Conservation (phyloP, 2,797 vertebrate genomes). For the Eulemur albifrons region DNA sequence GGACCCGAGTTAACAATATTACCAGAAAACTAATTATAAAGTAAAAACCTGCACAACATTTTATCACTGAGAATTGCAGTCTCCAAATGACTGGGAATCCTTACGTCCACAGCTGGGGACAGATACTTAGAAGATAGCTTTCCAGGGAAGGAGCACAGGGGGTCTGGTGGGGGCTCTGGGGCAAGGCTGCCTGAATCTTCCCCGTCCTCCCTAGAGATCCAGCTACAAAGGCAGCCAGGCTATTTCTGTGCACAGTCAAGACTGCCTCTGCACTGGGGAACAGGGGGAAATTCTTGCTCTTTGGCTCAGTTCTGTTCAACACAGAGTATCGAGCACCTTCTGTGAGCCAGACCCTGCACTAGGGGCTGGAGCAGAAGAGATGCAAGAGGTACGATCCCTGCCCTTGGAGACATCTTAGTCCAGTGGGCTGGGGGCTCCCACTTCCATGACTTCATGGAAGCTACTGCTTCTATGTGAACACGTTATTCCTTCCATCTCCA, state of each 20-base stretch:
- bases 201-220: background rate
- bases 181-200: background rate
- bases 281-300: background rate
- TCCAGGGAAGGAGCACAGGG: background rate
- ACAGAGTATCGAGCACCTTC: background rate
- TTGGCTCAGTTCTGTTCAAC: background rate
- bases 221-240: background rate
- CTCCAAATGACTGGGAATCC: background rate
- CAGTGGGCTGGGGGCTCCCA: background rate
- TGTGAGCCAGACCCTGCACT: background rate
- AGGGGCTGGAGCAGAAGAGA: background rate
- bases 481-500: background rate
- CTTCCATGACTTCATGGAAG: background rate
- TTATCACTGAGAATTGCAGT: background rate
- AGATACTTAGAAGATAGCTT: background rate
- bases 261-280: background rate
- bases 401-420: background rate
- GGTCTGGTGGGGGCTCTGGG: background rate
- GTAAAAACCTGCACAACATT: background rate
- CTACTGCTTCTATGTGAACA: background rate
- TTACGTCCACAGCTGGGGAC: background rate
- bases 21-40: background rate
- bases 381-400: too few species aligned
- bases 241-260: background rate
- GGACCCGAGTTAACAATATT: background rate